Conservation (phyloP, 2,113 vertebrate species). For the Hypanus sabinus region DNA sequence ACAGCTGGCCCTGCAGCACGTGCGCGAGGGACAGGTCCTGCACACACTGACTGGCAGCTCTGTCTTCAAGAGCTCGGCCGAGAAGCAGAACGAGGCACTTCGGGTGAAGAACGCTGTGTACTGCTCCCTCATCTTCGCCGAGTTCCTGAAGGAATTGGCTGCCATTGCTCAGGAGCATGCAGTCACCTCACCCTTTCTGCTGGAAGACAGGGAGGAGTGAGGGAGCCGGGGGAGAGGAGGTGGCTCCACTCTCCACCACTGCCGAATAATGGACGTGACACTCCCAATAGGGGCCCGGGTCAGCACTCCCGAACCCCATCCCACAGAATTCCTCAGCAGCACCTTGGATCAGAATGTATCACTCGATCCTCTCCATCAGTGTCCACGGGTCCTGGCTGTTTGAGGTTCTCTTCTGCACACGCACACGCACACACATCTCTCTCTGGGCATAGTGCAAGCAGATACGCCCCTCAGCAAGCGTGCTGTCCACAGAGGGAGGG, state of each 20-base stretch:
- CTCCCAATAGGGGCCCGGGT: too few relatives aligned
- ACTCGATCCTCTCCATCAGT: not conserved
- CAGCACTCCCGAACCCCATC: not conserved
- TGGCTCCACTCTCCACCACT: too few relatives aligned
- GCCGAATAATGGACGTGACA: too few relatives aligned
- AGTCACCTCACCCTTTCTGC: slow-evolving; percentile 76
- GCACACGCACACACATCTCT: not conserved
- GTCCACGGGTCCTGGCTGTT: not conserved
- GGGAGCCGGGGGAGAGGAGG: not conserved
- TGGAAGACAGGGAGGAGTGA: slow-evolving; percentile 65
- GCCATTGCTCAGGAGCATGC: slow-evolving; percentile 88
- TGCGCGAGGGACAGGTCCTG: slow-evolving; percentile 71
- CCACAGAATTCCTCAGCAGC: not conserved
- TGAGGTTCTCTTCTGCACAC: not conserved
- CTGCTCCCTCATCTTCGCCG: slow-evolving; percentile 84
- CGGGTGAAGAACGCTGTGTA: slow-evolving; percentile 89
- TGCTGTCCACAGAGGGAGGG: not conserved
- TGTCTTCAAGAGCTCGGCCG: slow-evolving; percentile 59
- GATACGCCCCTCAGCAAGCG: too few relatives aligned
- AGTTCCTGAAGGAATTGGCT: slow-evolving; percentile 94
- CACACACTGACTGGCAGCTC: slow-evolving; percentile 54
- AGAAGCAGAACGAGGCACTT: slow-evolving; percentile 77
- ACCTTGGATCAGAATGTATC: not conserved
- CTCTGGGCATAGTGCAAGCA: slow-evolving; percentile 6
- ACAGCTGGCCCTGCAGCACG: slow-evolving; percentile 74